Evolutionary conservation across 2,888 invertebrate genomes (phyloP), one percentile per base, ranked within the genome.

Genomic region (Lepas anatifera): DNA sequence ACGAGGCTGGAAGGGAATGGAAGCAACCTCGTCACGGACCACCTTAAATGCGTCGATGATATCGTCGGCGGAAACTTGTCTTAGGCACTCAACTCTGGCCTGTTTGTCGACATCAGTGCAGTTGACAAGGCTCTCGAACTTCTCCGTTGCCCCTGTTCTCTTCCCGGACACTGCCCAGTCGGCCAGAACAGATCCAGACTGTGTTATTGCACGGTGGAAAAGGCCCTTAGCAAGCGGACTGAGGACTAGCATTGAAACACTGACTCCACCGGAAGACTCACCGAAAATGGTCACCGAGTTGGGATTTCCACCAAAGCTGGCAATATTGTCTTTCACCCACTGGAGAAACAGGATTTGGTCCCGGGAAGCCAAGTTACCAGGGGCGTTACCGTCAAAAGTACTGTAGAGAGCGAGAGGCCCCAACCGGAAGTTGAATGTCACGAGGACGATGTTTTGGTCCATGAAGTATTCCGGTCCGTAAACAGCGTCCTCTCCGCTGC

Each of bases 311-410:
- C 76, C 76, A 43, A 75, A 75, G 70, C 72, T 71, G n/a, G 68
- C 68, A 41, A 77, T 76, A 71, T 75, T 75, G 11, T 75, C 72
- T 16, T 73, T 71, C 7, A 75, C 52, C 76, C 76, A 77, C 41
- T 73, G 52, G 39, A 77, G 41, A 75, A 79, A 72, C 76, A 76
- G 70, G 71, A 76, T 67, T 73, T 75, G 74, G 77, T 80, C 81
- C 77, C 80, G 76, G 77, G 81, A 52, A 70, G 73, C 77, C 75
- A 74, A 75, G 70, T 77, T 77, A 46, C 41, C 41, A 41, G 41
- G 16, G 10, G 41, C 41, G 41, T 41, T 41, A 3, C 41, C 16
- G 41, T 41, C 41, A 16, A 13, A 10, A 10, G 41, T 41, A 13
- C 11, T 41, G 41, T 13, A 41, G 16, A 41, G 16, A 16, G 11